Percentiles rank a stretch among this genome's conserved stretches.
Conservation (phyloP, 2,113 vertebrate species). For the Raja brachyura region DNA sequence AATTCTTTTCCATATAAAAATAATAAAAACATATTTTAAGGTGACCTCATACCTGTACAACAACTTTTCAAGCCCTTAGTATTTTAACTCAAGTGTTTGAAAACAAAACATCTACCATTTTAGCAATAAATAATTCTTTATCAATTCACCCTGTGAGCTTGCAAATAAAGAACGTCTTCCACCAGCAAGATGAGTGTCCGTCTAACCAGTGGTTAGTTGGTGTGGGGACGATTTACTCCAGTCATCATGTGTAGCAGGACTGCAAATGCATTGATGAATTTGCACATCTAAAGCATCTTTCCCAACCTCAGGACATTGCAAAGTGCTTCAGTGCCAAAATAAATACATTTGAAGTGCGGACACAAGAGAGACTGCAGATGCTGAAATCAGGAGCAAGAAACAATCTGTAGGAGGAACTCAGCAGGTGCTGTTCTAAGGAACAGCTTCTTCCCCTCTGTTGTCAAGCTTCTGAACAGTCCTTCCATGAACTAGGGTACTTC, state of each 20-base stretch:
- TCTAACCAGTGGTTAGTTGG: neutral
- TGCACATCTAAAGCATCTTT: neutral
- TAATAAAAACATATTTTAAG: slow-evolving; percentile 30
- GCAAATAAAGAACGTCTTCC: neutral
- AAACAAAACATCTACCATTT: neutral
- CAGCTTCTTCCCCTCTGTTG: too few species aligned
- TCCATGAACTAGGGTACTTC: too few species aligned
- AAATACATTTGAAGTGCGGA: too few species aligned
- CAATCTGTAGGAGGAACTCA: too few species aligned
- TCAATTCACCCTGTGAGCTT: slow-evolving; percentile 20
- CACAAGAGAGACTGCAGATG: too few species aligned
- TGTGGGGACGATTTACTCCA: neutral
- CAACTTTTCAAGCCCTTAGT: neutral
- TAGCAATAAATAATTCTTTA: neutral
- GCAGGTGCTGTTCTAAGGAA: too few species aligned
- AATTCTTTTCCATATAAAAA: slow-evolving; percentile 19
- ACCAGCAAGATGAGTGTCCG: neutral
- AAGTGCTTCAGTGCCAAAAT: neutral
- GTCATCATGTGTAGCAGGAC: neutral
- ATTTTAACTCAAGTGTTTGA: neutral
- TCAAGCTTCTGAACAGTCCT: too few species aligned
- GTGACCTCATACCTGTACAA: neutral
- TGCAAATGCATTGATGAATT: neutral
- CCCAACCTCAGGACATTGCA: neutral
- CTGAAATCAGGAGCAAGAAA: too few species aligned